Base-by-base conservation (phyloP, 2,113 vertebrate genomes). In the Hypomesus transpacificus region DNA sequence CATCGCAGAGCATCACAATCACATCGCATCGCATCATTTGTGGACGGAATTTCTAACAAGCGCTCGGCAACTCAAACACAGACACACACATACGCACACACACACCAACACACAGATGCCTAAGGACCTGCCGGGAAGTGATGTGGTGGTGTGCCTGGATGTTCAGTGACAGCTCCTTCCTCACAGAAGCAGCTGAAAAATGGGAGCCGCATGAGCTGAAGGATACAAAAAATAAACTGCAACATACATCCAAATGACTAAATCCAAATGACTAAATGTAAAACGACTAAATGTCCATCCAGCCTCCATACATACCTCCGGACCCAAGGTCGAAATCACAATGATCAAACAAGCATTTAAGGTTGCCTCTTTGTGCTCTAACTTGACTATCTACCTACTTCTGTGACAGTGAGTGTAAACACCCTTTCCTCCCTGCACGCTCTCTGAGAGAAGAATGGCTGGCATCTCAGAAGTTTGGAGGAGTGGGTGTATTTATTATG, bases 1-100 rank as follows among this genome's bases (percentile, higher is more conserved):
- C 61, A 75, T 79, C 76, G 46, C 69, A 64, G 62, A 60, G 75
- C 68, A 34, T 75, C 69, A 61, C 52, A 26, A 50, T 78, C 67
- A 76, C 54, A 78, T 52, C 13, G 22, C 54, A 78, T 52, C 8
- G 22, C 39, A 57, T 65, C 53, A 17, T 57, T 46, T 21, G 22
- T n/a, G 69, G 20, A 69, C 18, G 14, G 7, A 53, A 63, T 59
- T 60, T 71, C 26, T 7, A 65, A 46, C 39, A 64, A 14, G 5
- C 31, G 39, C 39, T 1, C 39, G 62, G 68, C 22, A 61, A 70
- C 59, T 59, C 67, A 28, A 26, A 56, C 66, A 69, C 59, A 58
- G 54, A 52, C 46, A 56, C 66, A 69, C 59, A 58, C 60, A 52
- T 20, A 50, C 21, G 6, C 18, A 20, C 51, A 20, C 18, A 31